Evolutionary conservation across 1,140 invertebrate species (phyloP), one percentile per base, ranked within the genome.

Genomic region (Trissolcus basalis): DNA sequence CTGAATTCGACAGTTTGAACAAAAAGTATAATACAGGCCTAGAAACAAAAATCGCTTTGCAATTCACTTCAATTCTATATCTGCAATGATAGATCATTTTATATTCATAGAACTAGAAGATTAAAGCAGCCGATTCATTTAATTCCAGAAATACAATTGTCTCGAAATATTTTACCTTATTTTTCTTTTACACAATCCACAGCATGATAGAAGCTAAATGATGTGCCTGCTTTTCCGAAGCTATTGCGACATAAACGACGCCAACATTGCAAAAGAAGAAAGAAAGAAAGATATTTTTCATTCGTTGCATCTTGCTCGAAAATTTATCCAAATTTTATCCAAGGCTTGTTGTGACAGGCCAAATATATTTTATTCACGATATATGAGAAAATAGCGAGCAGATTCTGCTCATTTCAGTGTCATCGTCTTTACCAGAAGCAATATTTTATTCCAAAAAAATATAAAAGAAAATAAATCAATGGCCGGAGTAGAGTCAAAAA

Each of bases 201-300:
- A 78, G 69, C 69, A 71, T 68, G 27, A 73, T 73, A 73, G 54
- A 70, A 70, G 76, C 70, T 70, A 78, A 74, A 78, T 74, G 51
- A 78, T 74, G 76, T 78, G 76, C 76, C 76, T 78, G 70, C 76
- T 78, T 74, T 78, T 61, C 76, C 53, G 70, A 78, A 71, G 76
- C 70, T 74, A 78, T 65, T 32, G 56, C 19, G 60, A 78, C 69
- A 70, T 73, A 69, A 72, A 75, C 53, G 51, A 69, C 59, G 64
- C 64, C 72, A 75, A 76, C 60, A 67, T 48, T 59, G 65, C 69
- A 72, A 59, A 77, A 27, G 19, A 27, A 27, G 6, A 27, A n/a
- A n/a, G n/a, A n/a, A n/a, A 27, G 6, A 27, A 27, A 71, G 13
- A 63, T 68, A 68, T 71, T 77, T 67, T 71, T 67, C 58, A 72